Conservation (phyloP, 2,113 vertebrate species). For the Ranitomeya variabilis region DNA sequence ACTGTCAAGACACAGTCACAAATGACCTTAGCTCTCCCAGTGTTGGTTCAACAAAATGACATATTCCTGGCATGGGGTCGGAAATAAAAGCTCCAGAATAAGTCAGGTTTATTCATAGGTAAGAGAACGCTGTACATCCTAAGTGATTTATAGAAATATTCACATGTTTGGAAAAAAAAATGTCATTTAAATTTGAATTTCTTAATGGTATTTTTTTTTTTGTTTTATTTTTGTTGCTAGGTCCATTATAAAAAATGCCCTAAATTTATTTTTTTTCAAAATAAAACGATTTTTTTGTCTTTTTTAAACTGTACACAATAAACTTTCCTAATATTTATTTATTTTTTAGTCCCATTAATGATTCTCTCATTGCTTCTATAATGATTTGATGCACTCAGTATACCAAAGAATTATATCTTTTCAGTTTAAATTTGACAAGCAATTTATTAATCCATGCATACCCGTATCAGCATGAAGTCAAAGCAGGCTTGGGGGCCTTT, state of each 20-base stretch:
- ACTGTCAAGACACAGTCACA: background rate
- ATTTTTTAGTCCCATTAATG: too few relatives aligned
- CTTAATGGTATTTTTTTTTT: background rate
- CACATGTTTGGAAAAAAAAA: background rate
- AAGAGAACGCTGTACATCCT: background rate
- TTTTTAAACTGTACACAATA: too few relatives aligned
- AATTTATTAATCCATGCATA: too few relatives aligned
- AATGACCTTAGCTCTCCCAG: conserved; percentile 21
- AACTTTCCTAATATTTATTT: too few relatives aligned
- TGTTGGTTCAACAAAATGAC: conserved; percentile 7
- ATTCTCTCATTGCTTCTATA: too few relatives aligned
- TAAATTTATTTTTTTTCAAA: too few relatives aligned
- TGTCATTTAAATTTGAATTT: background rate
- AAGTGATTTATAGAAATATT: background rate
- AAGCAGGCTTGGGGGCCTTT: too few relatives aligned
- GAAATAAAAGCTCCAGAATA: background rate
- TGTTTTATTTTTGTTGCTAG: background rate
- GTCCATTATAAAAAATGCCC: background rate
- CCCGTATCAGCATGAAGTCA: too few relatives aligned
- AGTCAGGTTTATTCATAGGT: background rate
- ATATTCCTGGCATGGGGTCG: background rate
- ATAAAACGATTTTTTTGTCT: too few relatives aligned
- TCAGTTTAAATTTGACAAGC: too few relatives aligned
- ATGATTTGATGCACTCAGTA: too few relatives aligned
- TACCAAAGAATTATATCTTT: too few relatives aligned